Conservation (phyloP, 2,888 invertebrate species). For the Diabrotica balteata region DNA sequence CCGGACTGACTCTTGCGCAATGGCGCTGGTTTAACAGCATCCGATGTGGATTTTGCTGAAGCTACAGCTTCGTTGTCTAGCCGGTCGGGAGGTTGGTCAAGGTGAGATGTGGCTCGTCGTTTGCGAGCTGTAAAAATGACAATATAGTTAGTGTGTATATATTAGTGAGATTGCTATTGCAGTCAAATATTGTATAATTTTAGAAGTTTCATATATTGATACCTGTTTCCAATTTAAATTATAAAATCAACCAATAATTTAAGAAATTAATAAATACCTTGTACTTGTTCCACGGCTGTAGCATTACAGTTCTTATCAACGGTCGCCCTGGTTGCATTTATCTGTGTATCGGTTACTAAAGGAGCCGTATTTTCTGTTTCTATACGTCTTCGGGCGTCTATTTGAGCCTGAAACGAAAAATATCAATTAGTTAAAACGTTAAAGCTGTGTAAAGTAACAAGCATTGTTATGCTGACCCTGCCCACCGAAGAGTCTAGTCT, state of each 20-base stretch:
- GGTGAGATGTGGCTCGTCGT: slow-evolving; percentile 57
- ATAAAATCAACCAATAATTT: too few species aligned
- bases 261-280: slow-evolving; percentile 21
- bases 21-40: slow-evolving; percentile 56
- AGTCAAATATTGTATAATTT: too few species aligned
- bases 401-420: slow-evolving; percentile 62
- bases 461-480: too few species aligned
- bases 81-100: slow-evolving; percentile 58
- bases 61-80: slow-evolving; percentile 74
- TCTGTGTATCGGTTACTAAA: slow-evolving; percentile 68
- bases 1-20: slow-evolving; percentile 61
- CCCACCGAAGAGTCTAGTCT: too few species aligned
- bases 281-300: slow-evolving; percentile 60
- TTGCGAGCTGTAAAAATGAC: slow-evolving; percentile 49
- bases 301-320: slow-evolving; percentile 77
- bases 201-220: too few species aligned
- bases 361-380: slow-evolving; percentile 71
- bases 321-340: slow-evolving; percentile 58
- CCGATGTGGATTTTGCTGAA: slow-evolving; percentile 63
- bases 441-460: too few species aligned
- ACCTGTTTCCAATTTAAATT: too few species aligned
- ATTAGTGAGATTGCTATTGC: too few species aligned
- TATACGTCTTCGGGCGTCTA: slow-evolving; percentile 63
- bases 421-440: background rate
- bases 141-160: too few species aligned